Evolutionary conservation across 2,888 invertebrate species (phyloP), one percentile per base, ranked within the genome.

Genomic region (Autographa gamma): DNA sequence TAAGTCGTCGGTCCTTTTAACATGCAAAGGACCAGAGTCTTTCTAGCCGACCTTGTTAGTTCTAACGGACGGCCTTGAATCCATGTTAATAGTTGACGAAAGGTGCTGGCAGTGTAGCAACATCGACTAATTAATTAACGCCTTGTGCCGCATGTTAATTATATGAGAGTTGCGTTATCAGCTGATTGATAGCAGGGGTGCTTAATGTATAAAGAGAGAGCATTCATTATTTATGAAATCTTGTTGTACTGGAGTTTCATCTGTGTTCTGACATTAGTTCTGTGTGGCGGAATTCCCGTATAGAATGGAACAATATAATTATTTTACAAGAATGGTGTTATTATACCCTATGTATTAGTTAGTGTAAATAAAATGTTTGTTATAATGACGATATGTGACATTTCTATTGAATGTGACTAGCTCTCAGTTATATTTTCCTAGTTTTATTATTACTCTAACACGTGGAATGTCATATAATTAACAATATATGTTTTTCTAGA

Each of bases 91-190:
- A 18, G 2, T 38, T 77, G 60, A 61, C 65, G 67, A 78, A 71
- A 68, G 43, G 25, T 31, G 41, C 31, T 61, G 13, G 52, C 43
- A 59, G 13, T 13, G 48, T 52, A 18, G 60, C 67, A 54, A 63
- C 19, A 5, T 11, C n/a, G 5, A 52, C 48, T 63, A 41, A 71
- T 60, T 66, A 61, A 61, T 63, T 48, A 19, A 32, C 41, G 48
- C 14, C 63, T 43, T 60, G 54, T 60, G 56, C 18, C 16, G 48
- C 60, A 43, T 75, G 19, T 9, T 59, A 61, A 71, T 61, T 31
- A 66, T 64, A 41, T 34, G 31, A 4, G 31, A 59, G 79, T 77
- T 75, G 19, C 61, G 19, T 66, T 77, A 72, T 77, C 79, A 16
- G 43, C 2, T 56, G 54, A 13, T 56, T 25, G 54, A 56, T 56